Evolutionary conservation across 2,797 vertebrate genomes (phyloP), one percentile per base, ranked within the genome.

Genomic region (Meriones psammophilus): DNA sequence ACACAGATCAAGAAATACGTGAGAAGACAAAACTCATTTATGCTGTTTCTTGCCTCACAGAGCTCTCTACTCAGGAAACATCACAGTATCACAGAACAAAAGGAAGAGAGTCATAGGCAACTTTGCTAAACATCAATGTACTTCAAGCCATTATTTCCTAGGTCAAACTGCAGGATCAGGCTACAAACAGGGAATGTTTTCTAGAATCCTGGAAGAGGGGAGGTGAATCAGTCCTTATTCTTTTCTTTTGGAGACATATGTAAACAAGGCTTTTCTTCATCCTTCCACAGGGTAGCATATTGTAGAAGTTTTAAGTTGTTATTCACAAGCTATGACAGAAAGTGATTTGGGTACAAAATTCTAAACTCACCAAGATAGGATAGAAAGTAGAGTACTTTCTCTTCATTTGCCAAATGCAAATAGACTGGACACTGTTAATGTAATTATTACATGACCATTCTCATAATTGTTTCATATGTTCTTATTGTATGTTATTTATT

Each of bases 261-360:
- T 98, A 98, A 98, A 98, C 97, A 98, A 98, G 96, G 96, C 84
- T 97, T 98, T 97, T 97, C 97, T 98, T 98, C 94, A 98, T 94
- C 94, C 97, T 98, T 98, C 96, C 97, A 98, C 97, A 98, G 98
- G 98, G 96, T 4, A 98, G 90, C 62, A 97, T 56, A 56, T 56
- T 56, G 14, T 56, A 56, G 56, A 56, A 56, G 13, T 56, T 56
- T 56, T 56, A 56, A 56, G 56, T 56, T 56, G 56, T 56, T 56
- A 56, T 14, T 56, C 15, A 56, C 56, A 56, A 56, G 56, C 56
- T 56, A 56, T 56, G 56, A 17, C 15, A 56, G 56, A 58, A 58
- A 58, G 17, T 58, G 56, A 58, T 58, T 58, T 17, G 14, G 17
- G 56, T 58, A 58, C 56, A 58, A 58, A 58, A 58, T 58, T 58